Evolutionary conservation across 2,113 vertebrate species (phyloP).

Genomic region (Cathartes aura): DNA sequence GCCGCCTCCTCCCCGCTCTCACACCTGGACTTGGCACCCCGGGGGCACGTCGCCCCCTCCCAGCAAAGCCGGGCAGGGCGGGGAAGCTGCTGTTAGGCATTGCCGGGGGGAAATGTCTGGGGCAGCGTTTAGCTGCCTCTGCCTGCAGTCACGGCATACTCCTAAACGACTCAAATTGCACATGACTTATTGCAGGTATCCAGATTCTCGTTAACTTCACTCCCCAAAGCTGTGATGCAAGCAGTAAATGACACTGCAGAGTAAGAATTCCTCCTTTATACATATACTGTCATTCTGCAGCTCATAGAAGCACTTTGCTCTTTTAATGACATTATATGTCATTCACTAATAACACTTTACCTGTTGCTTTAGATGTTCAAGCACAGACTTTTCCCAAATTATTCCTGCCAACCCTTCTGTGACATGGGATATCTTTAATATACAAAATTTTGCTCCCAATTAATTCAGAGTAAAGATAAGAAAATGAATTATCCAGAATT

Average conservation of each 20-base stretch:
- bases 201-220: rapidly evolving
- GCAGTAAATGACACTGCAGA: rapidly evolving
- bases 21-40: rapidly evolving
- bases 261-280: no score
- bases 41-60: neutral
- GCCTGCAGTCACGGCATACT: rapidly evolving
- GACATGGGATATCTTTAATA: neutral
- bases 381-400: neutral
- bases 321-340: rapidly evolving
- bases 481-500: neutral
- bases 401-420: neutral
- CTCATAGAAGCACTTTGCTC: rapidly evolving
- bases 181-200: rapidly evolving
- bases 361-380: neutral
- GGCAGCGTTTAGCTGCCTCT: rapidly evolving
- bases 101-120: rapidly evolving
- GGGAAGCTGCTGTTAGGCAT: rapidly evolving
- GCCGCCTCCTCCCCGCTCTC: neutral
- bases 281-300: rapidly evolving
- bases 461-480: neutral
- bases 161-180: rapidly evolving
- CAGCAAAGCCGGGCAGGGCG: rapidly evolving
- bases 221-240: neutral
- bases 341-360: rapidly evolving
- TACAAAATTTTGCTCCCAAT: neutral